phyloP scores from a whole-genome alignment of 2,113 vertebrate species.

The Phrynocephalus versicolor region DNA sequence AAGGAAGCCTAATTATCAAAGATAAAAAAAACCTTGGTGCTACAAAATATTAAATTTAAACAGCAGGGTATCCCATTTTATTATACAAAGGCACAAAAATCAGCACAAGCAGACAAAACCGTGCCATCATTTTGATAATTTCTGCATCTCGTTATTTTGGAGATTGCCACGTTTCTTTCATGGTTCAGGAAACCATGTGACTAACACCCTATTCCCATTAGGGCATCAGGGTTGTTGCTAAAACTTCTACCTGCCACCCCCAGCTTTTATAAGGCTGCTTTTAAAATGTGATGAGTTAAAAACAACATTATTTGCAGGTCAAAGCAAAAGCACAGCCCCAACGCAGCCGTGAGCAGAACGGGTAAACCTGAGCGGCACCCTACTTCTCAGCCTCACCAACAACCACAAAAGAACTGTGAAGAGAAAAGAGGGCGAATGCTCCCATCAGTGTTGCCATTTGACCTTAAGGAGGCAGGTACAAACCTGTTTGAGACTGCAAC shows the following conservation, averaged over 20 bases:
- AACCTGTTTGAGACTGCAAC: not conserved
- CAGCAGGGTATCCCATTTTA: not conserved
- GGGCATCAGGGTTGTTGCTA: not conserved
- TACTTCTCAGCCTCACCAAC: not conserved
- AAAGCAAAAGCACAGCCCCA: not conserved
- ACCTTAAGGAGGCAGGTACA: not conserved
- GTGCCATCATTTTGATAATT: not conserved
- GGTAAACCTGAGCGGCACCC: not conserved
- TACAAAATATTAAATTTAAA: constrained; percentile 17
- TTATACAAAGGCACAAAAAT: not conserved
- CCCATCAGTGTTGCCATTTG: not conserved
- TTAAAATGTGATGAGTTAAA: no score
- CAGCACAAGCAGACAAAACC: not conserved
- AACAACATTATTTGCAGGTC: not conserved
- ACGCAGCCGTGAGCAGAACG: not conserved
- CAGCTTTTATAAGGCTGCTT: not conserved
- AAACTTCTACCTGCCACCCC: no score
- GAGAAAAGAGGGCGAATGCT: not conserved
- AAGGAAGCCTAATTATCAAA: constrained; percentile 3
- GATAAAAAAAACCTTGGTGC: not conserved
- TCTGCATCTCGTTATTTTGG: not conserved
- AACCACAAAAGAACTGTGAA: not conserved
- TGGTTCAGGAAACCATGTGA: not conserved
- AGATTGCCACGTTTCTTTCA: not conserved
- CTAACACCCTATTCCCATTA: not conserved